Percentiles rank a stretch among this genome's conserved stretches.
phyloP scores from a whole-genome alignment of 2,888 invertebrate genomes.

The Caradrina clavipalpis region DNA sequence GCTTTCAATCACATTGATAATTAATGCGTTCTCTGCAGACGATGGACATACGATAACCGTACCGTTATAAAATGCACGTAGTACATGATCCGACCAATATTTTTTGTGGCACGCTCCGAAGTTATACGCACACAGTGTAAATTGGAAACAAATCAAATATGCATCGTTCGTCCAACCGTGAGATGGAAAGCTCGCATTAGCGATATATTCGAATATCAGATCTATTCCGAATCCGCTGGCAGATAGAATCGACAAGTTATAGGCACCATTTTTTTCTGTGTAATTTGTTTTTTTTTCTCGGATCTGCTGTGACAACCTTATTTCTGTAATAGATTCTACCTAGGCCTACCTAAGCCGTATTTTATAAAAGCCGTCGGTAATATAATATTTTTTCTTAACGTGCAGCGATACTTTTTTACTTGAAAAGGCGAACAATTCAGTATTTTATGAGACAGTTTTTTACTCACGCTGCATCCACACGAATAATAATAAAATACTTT shows the following conservation, averaged over 20 bases:
- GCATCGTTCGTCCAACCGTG: conserved; percentile 86
- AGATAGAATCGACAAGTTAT: conserved; percentile 75
- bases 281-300: conserved; percentile 68
- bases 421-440: conserved; percentile 25
- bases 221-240: conserved; percentile 74
- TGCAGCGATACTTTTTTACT: conserved; percentile 21
- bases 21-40: conserved; percentile 58
- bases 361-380: conserved; percentile 40
- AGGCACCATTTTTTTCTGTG: conserved; percentile 69
- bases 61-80: conserved; percentile 59
- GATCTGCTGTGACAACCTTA: conserved; percentile 64
- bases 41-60: conserved; percentile 36
- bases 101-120: conserved; percentile 76
- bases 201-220: conserved; percentile 78
- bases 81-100: conserved; percentile 73
- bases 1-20: conserved; percentile 65
- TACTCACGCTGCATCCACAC: conserved; percentile 44
- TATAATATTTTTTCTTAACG: conserved; percentile 27
- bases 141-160: conserved; percentile 90
- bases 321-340: conserved; percentile 38
- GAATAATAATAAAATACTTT: conserved; percentile 54
- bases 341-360: conserved; percentile 34
- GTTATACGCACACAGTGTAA: conserved; percentile 78
- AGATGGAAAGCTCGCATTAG: conserved; percentile 87
- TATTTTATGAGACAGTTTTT: conserved; percentile 54